Conservation (phyloP, 2,888 invertebrate species). For the Panzeria rudis region DNA sequence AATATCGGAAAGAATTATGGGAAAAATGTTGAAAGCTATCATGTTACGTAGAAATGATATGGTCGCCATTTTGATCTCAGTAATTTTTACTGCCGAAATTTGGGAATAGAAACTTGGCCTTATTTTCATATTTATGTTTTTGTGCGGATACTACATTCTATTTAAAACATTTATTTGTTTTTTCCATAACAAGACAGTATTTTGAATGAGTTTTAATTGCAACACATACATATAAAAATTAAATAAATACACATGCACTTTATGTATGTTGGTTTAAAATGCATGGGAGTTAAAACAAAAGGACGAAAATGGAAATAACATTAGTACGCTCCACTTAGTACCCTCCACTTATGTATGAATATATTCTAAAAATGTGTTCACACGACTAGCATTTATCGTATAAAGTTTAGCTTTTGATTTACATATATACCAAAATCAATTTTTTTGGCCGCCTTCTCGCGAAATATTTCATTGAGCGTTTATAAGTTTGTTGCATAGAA, state of each 20-base stretch:
- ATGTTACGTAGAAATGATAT: no score
- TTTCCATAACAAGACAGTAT: conserved; percentile 43
- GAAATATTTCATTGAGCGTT: no score
- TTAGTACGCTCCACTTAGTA: no score
- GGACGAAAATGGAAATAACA: conserved; percentile 39
- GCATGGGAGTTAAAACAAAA: conserved; percentile 15
- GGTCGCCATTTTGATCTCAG: no score
- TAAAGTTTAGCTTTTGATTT: not conserved
- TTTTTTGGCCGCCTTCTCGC: not conserved
- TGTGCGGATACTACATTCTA: conserved; percentile 14
- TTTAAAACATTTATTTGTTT: conserved; percentile 1
- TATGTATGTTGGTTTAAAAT: not conserved
- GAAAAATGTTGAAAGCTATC: no score
- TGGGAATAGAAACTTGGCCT: no score
- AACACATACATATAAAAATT: conserved; percentile 1
- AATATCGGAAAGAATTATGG: no score
- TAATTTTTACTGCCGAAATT: no score
- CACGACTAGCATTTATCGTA: not conserved
- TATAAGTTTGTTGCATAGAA: no score
- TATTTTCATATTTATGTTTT: no score
- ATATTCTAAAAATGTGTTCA: not conserved
- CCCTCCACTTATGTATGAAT: not conserved
- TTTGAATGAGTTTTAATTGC: conserved; percentile 31
- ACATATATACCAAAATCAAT: not conserved
- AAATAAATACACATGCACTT: not conserved